Conservation (phyloP, 2,113 vertebrate genomes). For the Cheilinus undulatus region DNA sequence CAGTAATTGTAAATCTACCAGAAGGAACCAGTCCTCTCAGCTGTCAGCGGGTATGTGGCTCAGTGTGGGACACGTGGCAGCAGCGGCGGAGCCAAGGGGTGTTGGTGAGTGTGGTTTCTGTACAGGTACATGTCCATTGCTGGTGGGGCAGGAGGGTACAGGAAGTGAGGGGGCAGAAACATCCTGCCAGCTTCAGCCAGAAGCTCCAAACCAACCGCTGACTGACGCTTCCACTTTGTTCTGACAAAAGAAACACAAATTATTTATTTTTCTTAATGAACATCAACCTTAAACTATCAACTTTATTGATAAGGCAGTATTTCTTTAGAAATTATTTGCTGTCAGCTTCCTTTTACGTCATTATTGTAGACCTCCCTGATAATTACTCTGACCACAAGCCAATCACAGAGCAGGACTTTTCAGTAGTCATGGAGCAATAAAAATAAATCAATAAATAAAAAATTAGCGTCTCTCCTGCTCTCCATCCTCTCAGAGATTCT, state of each 20-base stretch:
- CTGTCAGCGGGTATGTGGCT: conserved; percentile 3
- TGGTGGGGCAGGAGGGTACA: conserved; percentile 88
- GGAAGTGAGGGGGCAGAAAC: conserved; percentile 88
- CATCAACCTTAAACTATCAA: neutral
- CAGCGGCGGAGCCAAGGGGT: conserved; percentile 77
- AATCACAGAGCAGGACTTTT: conserved; percentile 5
- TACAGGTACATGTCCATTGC: conserved; percentile 89
- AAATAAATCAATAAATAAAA: conserved; percentile 16
- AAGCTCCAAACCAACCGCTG: conserved; percentile 89
- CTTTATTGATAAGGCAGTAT: too few relatives aligned
- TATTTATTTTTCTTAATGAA: neutral
- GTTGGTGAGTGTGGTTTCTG: conserved; percentile 51
- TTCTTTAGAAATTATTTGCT: too few relatives aligned
- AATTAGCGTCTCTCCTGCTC: neutral
- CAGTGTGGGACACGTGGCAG: conserved; percentile 86
- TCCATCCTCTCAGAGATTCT: neutral
- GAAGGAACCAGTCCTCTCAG: neutral
- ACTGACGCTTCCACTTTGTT: conserved; percentile 97
- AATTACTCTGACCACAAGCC: neutral
- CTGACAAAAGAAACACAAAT: conserved; percentile 73
- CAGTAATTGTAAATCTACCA: neutral
- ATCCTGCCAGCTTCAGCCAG: conserved; percentile 90
- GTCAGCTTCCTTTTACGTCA: too few relatives aligned
- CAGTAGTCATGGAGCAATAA: neutral
- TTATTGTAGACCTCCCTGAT: neutral